A percentile compares a stretch with the other conserved stretches of the same genome.
Evolutionary conservation across 2,888 invertebrate species (phyloP).

Genomic region (Xestia sexstrigata): DNA sequence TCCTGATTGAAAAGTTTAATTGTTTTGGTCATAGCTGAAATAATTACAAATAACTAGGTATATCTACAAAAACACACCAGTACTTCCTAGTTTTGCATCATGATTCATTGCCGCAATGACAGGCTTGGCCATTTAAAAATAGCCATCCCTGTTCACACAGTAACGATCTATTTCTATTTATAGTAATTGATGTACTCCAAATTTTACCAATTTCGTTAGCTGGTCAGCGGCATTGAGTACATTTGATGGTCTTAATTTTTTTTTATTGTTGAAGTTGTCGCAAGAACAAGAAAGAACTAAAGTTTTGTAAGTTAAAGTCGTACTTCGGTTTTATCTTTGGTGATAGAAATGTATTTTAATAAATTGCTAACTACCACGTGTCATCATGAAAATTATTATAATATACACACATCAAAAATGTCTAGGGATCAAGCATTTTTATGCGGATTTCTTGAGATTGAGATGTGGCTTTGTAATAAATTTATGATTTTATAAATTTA

Average conservation of each 20-base stretch:
- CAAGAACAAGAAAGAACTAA: constrained; percentile 17
- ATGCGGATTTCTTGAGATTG: no score
- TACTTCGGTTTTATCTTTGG: not conserved
- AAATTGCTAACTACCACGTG: not conserved
- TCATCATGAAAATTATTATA: not conserved
- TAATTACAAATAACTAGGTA: constrained; percentile 9
- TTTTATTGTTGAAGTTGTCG: constrained; percentile 28
- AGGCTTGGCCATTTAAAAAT: constrained; percentile 63
- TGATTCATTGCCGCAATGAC: constrained; percentile 61
- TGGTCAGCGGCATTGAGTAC: constrained; percentile 51
- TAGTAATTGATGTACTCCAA: constrained; percentile 66
- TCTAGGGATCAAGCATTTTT: no score
- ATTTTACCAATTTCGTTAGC: constrained; percentile 63
- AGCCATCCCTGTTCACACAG: constrained; percentile 58
- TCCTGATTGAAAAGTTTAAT: not conserved
- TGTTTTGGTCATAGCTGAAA: not conserved
- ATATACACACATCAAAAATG: no score
- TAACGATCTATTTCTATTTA: constrained; percentile 66
- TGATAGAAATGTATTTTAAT: not conserved
- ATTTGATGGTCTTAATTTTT: constrained; percentile 52
- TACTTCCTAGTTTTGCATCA: constrained; percentile 31
- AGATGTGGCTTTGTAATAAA: no score
- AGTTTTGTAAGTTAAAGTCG: constrained; percentile 2
- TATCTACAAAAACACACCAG: not conserved
- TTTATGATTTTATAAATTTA: no score